Evolutionary conservation across 2,797 vertebrate genomes (phyloP).

Genomic region (Ctenochaetus hawaiiensis): DNA sequence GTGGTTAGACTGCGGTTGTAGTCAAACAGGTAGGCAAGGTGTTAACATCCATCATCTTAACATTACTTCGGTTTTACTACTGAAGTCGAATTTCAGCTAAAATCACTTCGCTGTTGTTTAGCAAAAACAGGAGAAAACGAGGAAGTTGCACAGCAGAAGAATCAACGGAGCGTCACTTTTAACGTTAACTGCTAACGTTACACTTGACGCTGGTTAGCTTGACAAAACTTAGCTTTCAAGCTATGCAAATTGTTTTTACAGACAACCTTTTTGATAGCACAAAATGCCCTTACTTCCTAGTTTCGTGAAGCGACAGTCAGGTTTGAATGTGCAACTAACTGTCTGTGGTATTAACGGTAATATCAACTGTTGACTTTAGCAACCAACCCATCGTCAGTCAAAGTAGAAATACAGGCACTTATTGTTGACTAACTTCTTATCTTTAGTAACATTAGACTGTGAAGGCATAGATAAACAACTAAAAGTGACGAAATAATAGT

Average conservation of each 20-base stretch:
- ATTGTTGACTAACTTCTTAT: no score
- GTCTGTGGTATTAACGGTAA: no score
- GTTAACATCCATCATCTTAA: fast-evolving
- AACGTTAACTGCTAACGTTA: neutral
- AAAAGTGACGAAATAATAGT: neutral
- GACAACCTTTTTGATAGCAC: no score
- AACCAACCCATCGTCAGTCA: no score
- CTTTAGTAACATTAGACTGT: no score
- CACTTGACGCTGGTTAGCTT: constrained; percentile 17
- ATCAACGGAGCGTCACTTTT: neutral
- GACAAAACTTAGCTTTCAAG: neutral
- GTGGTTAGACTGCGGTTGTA: neutral
- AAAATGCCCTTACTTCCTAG: no score
- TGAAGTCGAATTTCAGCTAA: fast-evolving
- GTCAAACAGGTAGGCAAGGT: constrained; percentile 23
- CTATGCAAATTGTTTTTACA: fast-evolving
- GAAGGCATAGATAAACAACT: fast-evolving
- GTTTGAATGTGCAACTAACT: no score
- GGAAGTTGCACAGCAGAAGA: neutral
- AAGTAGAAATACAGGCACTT: no score
- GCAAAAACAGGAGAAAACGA: neutral
- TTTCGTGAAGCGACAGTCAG: no score
- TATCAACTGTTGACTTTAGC: no score
- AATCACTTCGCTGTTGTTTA: neutral
- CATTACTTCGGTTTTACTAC: fast-evolving